Base-by-base conservation (phyloP, 2,888 invertebrate genomes). In the Saturnia pavonia region DNA sequence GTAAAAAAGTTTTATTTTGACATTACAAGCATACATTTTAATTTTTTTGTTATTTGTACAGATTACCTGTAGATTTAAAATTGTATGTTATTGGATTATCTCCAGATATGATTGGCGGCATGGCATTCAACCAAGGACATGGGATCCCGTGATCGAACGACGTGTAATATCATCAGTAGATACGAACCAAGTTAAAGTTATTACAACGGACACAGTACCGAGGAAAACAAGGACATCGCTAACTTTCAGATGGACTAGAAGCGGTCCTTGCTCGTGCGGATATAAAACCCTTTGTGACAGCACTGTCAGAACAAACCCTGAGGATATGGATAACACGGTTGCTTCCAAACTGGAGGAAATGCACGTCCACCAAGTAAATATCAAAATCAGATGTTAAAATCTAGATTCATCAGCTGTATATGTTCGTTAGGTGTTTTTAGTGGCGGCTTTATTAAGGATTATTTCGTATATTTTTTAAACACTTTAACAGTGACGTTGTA, bases 91-190 rank as follows among this genome's bases (percentile, higher is more conserved):
- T 8, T 25, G 3, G n/a, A 16, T 45, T 63, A 54, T 27, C 72
- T 70, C 34, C 73, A 95, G 96, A 71, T 98, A 97, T 80, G 96
- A 96, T 71, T 98, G 98, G 98, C 96, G 95, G 1, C 98, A 98
- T 85, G 97, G 97, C 14, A 99, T 99, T 76, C 96, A 96, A 45
- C 97, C 98, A 0, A 95, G 98, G 75, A 96, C 96, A 72, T 96
- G 95, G 79, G 99, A 99, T 86, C 94, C 96, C 0, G 69, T 90
- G 1, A 85, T 93, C 1, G 85, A 80, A 92, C 91, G 1, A 42
- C 96, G 95, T 8, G 91, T 94, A 0, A 65, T 74, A 2, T 25
- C 82, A 34, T 22, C 67, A 9, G 74, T 74, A 27, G 73, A 76
- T 45, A 73, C 76, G 1, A 75, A 73, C 1, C 69, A 70, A 14